Conservation (phyloP, 1,140 invertebrate species). For the Papilio aristodemus region DNA sequence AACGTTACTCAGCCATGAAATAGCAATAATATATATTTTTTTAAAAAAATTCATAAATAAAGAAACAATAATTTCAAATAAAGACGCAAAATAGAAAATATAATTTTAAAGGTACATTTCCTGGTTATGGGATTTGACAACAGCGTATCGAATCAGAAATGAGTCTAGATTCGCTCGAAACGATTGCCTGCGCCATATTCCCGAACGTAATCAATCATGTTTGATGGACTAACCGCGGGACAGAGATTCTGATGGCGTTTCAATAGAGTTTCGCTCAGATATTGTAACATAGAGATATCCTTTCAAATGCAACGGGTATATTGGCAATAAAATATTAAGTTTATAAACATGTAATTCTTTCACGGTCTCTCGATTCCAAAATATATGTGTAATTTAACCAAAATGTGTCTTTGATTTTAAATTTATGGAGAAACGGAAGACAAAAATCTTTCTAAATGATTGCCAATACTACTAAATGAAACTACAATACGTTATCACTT, state of each 20-base stretch:
- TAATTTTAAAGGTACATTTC: neutral
- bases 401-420: too few species aligned
- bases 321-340: neutral
- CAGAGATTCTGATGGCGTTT: constrained; percentile 18
- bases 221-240: constrained; percentile 21
- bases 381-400: too few species aligned
- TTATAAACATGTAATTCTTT: too few species aligned
- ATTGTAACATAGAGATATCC: neutral
- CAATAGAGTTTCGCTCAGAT: constrained; percentile 21
- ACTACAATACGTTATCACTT: neutral
- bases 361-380: too few species aligned
- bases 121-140: constrained; percentile 21
- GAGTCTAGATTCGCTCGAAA: constrained; percentile 25
- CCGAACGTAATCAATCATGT: constrained; percentile 26
- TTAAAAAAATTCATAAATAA: too few species aligned
- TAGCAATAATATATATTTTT: too few species aligned
- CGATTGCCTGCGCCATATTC: constrained; percentile 23
- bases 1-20: too few species aligned
- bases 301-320: neutral
- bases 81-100: neutral
- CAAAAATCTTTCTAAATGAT: too few species aligned
- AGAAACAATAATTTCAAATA: neutral
- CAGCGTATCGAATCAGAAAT: constrained; percentile 22
- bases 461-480: too few species aligned
- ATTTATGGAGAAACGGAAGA: too few species aligned